Base-by-base conservation (phyloP, 23 tunicate genomes). In the Clavelina lepadiformis region DNA sequence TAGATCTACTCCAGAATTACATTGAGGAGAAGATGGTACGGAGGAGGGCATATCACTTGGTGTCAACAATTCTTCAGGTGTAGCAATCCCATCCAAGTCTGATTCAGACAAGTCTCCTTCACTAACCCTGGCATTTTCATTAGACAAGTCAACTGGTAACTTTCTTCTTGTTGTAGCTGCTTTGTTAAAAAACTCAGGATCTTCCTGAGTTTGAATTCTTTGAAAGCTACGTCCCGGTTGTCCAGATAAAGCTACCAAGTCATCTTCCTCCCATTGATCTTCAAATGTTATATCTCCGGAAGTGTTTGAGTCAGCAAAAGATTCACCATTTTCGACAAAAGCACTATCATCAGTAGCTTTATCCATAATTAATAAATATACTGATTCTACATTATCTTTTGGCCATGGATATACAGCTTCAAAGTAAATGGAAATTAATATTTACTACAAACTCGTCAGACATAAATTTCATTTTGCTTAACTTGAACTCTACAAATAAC, bases 31-130 rank as follows among this genome's bases (percentile, higher is more conserved):
- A 49, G 65, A 61, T 28, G 62, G 68, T 3, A 70, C 65, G 18
- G 64, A 51, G 1, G 91, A 82, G 23, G 50, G 75, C 35, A 76
- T 56, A 62, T 76, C 93, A 35, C 71, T 78, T 0, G 78, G 72
- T 31, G 83, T 63, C 11, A 65, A 33, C 8, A 84, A 44, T 49
- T 84, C 93, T 35, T 84, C 93, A 26, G 81, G 75, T 46, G 83
- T 84, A 28, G 38, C 49, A 26, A 84, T 58, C 5, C 75, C 65
- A 66, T 84, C 93, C 2, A 84, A 24, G 13, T 79, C 85, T 6
- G 91, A 75, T 2, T 76, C 73, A 1, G 50, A 53, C 13, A 73
- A 34, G 4, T 21, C 68, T 31, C 50, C 36, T 5, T 23, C 35
- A 58, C 35, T 28, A 29, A n/a, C n/a, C n/a, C 35, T 29, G 4